phyloP scores from a whole-genome alignment of 2,888 invertebrate genomes.

The Eilema caniola region DNA sequence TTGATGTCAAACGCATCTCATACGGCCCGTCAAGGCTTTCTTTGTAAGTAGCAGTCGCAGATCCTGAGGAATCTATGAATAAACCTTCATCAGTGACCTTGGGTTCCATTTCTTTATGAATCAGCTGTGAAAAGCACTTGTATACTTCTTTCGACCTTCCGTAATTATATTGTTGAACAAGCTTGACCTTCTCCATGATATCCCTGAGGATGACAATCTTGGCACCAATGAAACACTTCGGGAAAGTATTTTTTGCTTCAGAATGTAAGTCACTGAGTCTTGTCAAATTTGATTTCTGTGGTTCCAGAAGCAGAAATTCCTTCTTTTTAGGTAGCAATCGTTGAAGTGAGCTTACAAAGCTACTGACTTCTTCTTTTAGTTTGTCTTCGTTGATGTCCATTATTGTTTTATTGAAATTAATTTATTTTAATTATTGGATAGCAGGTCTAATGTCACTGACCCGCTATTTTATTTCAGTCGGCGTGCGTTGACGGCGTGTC shows the following conservation, averaged over 20 bases:
- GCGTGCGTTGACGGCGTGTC: slow-evolving; percentile 58
- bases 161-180: slow-evolving; percentile 79
- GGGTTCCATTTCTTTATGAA: slow-evolving; percentile 77
- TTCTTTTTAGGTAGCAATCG: slow-evolving; percentile 78
- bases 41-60: slow-evolving; percentile 76
- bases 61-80: slow-evolving; percentile 72
- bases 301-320: slow-evolving; percentile 65
- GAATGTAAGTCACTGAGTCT: slow-evolving; percentile 74
- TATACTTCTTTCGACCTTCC: slow-evolving; percentile 74
- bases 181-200: slow-evolving; percentile 74
- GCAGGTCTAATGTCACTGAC: slow-evolving; percentile 78
- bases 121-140: slow-evolving; percentile 69
- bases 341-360: slow-evolving; percentile 72
- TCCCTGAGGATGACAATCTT: slow-evolving; percentile 72
- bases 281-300: slow-evolving; percentile 60
- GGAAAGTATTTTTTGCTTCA: slow-evolving; percentile 80
- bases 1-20: slow-evolving; percentile 74
- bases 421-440: slow-evolving; percentile 68
- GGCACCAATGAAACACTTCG: slow-evolving; percentile 78
- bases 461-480: slow-evolving; percentile 75
- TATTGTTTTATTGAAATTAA: slow-evolving; percentile 58
- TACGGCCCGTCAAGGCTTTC: slow-evolving; percentile 68
- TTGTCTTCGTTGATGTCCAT: slow-evolving; percentile 80
- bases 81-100: slow-evolving; percentile 69
- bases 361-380: slow-evolving; percentile 76